Evolutionary conservation across 30 jellyfish, hydroid and myxozoan species (phyloP), one percentile per base, ranked within the genome.

Genomic region (Sanderia malayensis): DNA sequence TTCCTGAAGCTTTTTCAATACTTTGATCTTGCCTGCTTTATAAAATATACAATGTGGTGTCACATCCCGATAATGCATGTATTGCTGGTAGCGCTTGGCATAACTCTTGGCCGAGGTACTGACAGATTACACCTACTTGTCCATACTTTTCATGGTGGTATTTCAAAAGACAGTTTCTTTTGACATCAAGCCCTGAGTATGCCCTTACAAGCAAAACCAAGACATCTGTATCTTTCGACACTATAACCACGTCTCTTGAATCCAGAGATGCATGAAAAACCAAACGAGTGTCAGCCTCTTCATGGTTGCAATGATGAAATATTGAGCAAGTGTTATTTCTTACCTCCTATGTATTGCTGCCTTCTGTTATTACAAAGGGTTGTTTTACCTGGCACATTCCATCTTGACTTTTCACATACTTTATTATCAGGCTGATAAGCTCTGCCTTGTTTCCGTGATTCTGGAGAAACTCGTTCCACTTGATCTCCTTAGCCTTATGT

Each of bases 11-110:
- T 37, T 37, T 37, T 37, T 37, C 52, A 37, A 37, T 37, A 37
- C 13, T 37, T 26, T 60, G 31, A 60, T 31, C 72, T 60, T 60
- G 4, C 72, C 72, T 17, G 45, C 72, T n/a, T 26, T 21, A 26
- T n/a, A 26, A n/a, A 60, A 60, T n/a, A 26, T 26, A 60, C 7
- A 15, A 60, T 11, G 72, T 60, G 41, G 72, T 60, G 45, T 60
- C 72, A 60, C 72, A 60, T 2, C 72, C 72, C 19, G 44, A 67
- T 67, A 33, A 21, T 33, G 65, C 24, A 33, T 44, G 65, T 67
- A 60, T 55, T 33, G 86, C 86, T 46, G 86, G 52, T 37, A 37
- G 52, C 6, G 13, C 13, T 13, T 37, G 52, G 13, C 52, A 37
- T 13, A 37, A 37, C 6, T 37, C 52, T 37, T 37, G 6, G 52